A percentile compares a stretch with the other conserved stretches of the same genome.
phyloP scores from a whole-genome alignment of 2,797 vertebrate species.

The Simalia tracyae region DNA sequence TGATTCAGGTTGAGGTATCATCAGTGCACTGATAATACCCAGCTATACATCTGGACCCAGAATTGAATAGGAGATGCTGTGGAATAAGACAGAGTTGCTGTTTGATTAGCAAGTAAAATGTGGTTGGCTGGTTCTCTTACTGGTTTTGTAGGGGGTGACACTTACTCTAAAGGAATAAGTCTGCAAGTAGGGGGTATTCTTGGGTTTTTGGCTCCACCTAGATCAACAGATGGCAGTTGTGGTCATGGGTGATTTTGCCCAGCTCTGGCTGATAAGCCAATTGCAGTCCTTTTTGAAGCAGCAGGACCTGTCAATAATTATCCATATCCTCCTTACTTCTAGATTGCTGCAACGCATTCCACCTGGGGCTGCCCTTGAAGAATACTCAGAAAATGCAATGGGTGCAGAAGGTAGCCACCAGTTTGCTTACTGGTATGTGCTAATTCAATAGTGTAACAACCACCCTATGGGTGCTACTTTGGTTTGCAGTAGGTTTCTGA shows the following conservation, averaged over 20 bases:
- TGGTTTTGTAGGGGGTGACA: too few relatives aligned
- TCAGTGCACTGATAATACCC: too few relatives aligned
- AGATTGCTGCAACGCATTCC: neutral
- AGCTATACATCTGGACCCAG: too few relatives aligned
- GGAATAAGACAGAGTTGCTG: too few relatives aligned
- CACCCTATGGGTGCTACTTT: neutral
- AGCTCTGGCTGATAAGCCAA: neutral
- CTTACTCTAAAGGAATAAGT: neutral
- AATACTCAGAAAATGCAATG: neutral
- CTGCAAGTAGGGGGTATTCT: neutral
- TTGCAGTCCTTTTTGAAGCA: neutral
- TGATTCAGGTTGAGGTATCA: too few relatives aligned
- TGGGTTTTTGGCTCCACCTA: neutral
- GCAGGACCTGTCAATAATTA: neutral
- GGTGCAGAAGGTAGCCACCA: too few relatives aligned
- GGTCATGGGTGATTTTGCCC: neutral
- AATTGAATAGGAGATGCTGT: too few relatives aligned
- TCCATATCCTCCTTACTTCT: neutral
- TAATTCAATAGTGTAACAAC: neutral
- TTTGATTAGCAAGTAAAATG: too few relatives aligned
- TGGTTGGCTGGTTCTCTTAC: too few relatives aligned
- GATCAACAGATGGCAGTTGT: neutral
- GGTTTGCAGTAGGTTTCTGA: neutral
- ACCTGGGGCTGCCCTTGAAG: neutral
- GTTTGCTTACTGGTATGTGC: neutral